phyloP scores from a whole-genome alignment of 1,140 invertebrate genomes.

The Trichoplusia ni region DNA sequence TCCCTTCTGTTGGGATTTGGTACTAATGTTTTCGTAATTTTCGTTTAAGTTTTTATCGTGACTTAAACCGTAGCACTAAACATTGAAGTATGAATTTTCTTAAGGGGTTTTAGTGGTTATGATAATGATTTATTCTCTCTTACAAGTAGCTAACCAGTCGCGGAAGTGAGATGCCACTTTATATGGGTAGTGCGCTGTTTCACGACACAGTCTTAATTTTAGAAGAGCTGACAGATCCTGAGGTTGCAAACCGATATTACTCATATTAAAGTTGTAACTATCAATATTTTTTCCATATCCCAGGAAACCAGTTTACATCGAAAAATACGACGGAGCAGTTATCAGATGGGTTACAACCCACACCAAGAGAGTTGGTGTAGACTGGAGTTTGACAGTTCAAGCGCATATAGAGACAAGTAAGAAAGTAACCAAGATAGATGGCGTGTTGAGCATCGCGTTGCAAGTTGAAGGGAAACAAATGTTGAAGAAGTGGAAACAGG shows the following conservation, averaged over 20 bases:
- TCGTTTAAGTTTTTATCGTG: too few species aligned
- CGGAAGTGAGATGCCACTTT: too few species aligned
- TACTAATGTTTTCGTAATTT: slow-evolving; percentile 63
- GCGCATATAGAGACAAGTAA: slow-evolving; percentile 80
- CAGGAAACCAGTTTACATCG: slow-evolving; percentile 81
- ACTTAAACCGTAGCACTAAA: too few species aligned
- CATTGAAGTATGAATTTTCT: too few species aligned
- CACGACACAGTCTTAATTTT: too few species aligned
- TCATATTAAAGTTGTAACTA: neutral
- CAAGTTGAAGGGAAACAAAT: slow-evolving; percentile 52
- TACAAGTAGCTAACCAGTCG: too few species aligned
- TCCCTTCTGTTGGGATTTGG: slow-evolving; percentile 97
- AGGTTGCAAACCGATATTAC: too few species aligned
- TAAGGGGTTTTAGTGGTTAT: too few species aligned
- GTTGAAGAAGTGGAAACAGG: slow-evolving; percentile 43
- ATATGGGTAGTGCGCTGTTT: too few species aligned
- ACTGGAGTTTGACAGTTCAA: slow-evolving; percentile 78
- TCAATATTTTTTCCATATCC: slow-evolving; percentile 18
- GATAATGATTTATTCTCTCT: too few species aligned
- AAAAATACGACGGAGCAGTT: slow-evolving; percentile 81
- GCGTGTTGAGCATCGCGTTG: slow-evolving; percentile 47
- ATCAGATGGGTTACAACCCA: slow-evolving; percentile 81
- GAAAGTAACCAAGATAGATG: slow-evolving; percentile 43
- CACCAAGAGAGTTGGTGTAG: slow-evolving; percentile 51
- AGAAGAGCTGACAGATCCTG: too few species aligned